These are phyloP conservation scores for Struthidea cinerea DNA, from an alignment of 2,113 vertebrate species.

Conservation along the genomic window DNA sequence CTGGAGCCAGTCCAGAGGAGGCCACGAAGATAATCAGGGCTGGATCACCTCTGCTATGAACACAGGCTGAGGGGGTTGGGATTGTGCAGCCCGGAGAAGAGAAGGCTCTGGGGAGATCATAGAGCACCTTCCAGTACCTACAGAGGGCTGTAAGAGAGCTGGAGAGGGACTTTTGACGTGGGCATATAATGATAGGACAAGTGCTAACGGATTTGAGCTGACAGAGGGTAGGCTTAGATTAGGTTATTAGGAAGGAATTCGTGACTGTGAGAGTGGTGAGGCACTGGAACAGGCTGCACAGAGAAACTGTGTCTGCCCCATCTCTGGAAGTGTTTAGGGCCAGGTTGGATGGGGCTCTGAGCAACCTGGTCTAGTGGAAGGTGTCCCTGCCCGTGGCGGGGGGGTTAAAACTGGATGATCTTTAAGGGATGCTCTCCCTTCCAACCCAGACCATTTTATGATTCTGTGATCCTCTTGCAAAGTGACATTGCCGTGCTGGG, in stretches of 20 bases:
- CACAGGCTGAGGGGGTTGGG: neutral
- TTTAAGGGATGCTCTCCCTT: neutral
- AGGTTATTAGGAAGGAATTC: neutral
- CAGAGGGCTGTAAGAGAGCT: neutral
- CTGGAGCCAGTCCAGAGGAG: neutral
- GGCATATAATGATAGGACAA: neutral
- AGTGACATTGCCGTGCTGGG: accelerated
- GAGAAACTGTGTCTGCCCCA: neutral
- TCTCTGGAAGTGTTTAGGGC: neutral
- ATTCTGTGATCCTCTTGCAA: neutral
- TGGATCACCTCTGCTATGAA: neutral
- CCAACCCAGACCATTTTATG: no score
- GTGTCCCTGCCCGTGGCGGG: neutral
- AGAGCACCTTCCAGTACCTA: neutral
- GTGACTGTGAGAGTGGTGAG: neutral
- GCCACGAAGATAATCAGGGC: neutral
- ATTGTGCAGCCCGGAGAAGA: neutral
- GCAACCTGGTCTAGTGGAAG: neutral
- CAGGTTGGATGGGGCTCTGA: neutral
- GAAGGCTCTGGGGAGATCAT: neutral
- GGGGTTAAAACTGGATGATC: neutral
- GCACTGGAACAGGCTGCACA: neutral
- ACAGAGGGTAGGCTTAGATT: neutral
- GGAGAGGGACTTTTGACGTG: neutral
- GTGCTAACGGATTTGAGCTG: neutral